phyloP scores from a whole-genome alignment of 2,888 invertebrate genomes.

The Amphipoea lucens region DNA sequence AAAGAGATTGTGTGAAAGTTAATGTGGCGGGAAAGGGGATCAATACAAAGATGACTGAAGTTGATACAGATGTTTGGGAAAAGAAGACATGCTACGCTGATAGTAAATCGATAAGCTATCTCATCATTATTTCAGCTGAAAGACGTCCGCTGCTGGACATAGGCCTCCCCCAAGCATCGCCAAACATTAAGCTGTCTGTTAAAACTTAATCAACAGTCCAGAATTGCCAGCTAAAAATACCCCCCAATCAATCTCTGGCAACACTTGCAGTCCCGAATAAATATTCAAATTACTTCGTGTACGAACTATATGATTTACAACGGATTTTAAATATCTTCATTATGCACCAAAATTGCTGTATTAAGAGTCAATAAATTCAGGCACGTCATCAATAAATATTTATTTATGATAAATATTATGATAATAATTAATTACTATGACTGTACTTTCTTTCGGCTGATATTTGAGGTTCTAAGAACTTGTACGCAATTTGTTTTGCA shows the following conservation, averaged over 20 bases:
- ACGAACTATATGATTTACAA: slow-evolving; percentile 69
- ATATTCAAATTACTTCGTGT: slow-evolving; percentile 62
- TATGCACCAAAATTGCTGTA: slow-evolving; percentile 66
- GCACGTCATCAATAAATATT: slow-evolving; percentile 82
- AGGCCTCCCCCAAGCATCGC: too few relatives aligned
- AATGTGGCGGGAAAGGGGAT: not conserved
- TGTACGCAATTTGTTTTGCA: slow-evolving; percentile 83
- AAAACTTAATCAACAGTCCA: not conserved
- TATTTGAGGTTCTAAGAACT: slow-evolving; percentile 83
- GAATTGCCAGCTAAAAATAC: slow-evolving; percentile 38
- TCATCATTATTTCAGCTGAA: too few relatives aligned
- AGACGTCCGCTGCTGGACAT: too few relatives aligned
- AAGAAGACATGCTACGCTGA: too few relatives aligned
- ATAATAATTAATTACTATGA: slow-evolving; percentile 78
- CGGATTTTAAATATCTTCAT: slow-evolving; percentile 75
- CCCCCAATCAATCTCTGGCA: slow-evolving; percentile 21
- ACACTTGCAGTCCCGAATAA: slow-evolving; percentile 50
- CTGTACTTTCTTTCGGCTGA: slow-evolving; percentile 75
- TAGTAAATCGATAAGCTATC: not conserved
- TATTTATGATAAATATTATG: slow-evolving; percentile 80
- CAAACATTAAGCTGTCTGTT: not conserved
- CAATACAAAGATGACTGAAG: not conserved
- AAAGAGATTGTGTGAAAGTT: not conserved
- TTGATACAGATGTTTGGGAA: too few relatives aligned
- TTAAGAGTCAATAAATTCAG: slow-evolving; percentile 77